Evolutionary conservation across 2,113 vertebrate species (phyloP).

Genomic region (Melanotaenia duboulayi): DNA sequence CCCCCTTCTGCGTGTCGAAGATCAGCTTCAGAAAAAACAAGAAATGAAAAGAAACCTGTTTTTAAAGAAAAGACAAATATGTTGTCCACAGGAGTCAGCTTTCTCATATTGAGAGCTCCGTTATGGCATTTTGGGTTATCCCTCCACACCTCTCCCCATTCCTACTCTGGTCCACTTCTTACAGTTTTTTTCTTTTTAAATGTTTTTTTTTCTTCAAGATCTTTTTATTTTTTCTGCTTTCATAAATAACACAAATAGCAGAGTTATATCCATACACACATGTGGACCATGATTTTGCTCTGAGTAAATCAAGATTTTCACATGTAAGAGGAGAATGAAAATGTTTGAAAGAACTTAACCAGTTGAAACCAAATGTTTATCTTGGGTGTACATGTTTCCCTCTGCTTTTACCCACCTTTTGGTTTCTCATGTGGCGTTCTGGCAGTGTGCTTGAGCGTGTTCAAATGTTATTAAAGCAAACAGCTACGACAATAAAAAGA

Average conservation of each 20-base stretch:
- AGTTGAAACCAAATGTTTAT: slow-evolving; percentile 80
- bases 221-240: slow-evolving; percentile 80
- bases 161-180: slow-evolving; percentile 61
- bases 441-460: slow-evolving; percentile 88
- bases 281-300: slow-evolving; percentile 91
- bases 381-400: slow-evolving; percentile 78
- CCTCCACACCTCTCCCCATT: slow-evolving; percentile 46
- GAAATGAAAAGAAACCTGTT: slow-evolving; percentile 74
- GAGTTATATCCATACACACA: slow-evolving; percentile 85
- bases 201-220: slow-evolving; percentile 65
- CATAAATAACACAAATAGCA: slow-evolving; percentile 87
- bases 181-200: slow-evolving; percentile 73
- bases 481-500: slow-evolving; percentile 98
- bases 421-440: slow-evolving; percentile 81
- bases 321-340: slow-evolving; percentile 74
- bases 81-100: slow-evolving; percentile 98
- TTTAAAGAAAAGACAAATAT: slow-evolving; percentile 79
- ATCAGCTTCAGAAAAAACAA: slow-evolving; percentile 74
- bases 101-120: slow-evolving; percentile 99
- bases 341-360: slow-evolving; percentile 70
- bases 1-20: slow-evolving; percentile 83
- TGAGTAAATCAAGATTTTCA: slow-evolving; percentile 84
- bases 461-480: slow-evolving; percentile 93
- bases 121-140: slow-evolving; percentile 93
- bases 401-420: slow-evolving; percentile 82